A percentile compares a stretch with the other conserved stretches of the same genome.
phyloP scores from a whole-genome alignment of 2,888 invertebrate species.

The Andrena camellia region DNA sequence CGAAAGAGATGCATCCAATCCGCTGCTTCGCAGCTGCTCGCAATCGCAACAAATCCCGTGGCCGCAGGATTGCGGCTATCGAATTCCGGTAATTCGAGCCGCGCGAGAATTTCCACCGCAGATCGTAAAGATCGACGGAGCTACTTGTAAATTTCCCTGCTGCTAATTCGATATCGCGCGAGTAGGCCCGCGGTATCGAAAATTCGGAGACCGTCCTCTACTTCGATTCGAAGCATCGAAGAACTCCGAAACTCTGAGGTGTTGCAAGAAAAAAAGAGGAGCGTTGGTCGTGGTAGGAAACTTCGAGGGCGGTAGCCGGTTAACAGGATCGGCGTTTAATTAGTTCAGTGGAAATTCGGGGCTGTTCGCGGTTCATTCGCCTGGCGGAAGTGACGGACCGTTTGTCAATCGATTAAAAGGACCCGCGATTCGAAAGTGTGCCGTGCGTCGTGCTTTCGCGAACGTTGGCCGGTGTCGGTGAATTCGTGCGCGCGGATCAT shows the following conservation, averaged over 20 bases:
- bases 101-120: constrained; percentile 45
- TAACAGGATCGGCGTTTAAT: constrained; percentile 25
- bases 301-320: not conserved
- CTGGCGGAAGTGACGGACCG: constrained; percentile 69
- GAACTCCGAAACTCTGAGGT: not conserved
- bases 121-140: constrained; percentile 39
- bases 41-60: constrained; percentile 48
- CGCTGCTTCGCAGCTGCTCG: constrained; percentile 27
- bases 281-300: not conserved
- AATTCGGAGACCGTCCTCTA: not conserved
- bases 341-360: constrained; percentile 68
- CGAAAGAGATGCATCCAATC: constrained; percentile 20
- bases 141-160: constrained; percentile 45
- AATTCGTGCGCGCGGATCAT: constrained; percentile 37
- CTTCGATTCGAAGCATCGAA: not conserved
- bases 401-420: constrained; percentile 67
- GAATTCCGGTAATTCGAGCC: constrained; percentile 53
- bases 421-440: constrained; percentile 42
- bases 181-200: not conserved
- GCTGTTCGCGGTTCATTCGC: constrained; percentile 71
- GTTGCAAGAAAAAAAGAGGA: no score
- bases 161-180: not conserved
- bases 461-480: constrained; percentile 25
- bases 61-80: constrained; percentile 51
- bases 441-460: not conserved